These are phyloP conservation scores for Anguilla anguilla DNA, from an alignment of 2,797 vertebrate species.

Conservation along the genomic window DNA sequence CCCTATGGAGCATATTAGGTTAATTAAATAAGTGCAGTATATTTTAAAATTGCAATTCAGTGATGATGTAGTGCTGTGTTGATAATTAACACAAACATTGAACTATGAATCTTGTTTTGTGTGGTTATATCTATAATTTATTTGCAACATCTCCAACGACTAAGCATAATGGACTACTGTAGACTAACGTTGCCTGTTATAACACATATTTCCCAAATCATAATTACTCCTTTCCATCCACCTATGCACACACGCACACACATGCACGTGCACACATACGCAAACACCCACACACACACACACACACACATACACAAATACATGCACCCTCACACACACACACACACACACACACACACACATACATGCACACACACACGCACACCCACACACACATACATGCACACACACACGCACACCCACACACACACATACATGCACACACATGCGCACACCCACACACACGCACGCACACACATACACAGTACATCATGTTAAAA, in stretches of 20 bases:
- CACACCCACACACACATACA: no score
- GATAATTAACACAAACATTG: slow-evolving; percentile 16
- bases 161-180: slow-evolving; percentile 44
- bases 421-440: no score
- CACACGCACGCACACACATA: background rate
- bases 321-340: no score
- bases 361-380: no score
- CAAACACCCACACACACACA: no score
- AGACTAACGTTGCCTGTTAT: slow-evolving; percentile 25
- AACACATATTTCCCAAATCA: slow-evolving; percentile 26
- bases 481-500: slow-evolving; percentile 10
- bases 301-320: no score
- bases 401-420: no score
- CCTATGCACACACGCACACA: background rate
- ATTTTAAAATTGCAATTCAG: background rate
- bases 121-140: slow-evolving; percentile 20
- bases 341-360: no score
- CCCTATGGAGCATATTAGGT: background rate
- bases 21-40: background rate
- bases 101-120: background rate
- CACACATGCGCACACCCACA: background rate
- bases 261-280: slow-evolving; percentile 7
- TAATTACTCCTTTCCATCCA: background rate
- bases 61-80: slow-evolving; percentile 43
- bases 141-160: slow-evolving; percentile 21